Base-by-base conservation (phyloP, 1,140 invertebrate genomes). In the Callitettix versicolor region DNA sequence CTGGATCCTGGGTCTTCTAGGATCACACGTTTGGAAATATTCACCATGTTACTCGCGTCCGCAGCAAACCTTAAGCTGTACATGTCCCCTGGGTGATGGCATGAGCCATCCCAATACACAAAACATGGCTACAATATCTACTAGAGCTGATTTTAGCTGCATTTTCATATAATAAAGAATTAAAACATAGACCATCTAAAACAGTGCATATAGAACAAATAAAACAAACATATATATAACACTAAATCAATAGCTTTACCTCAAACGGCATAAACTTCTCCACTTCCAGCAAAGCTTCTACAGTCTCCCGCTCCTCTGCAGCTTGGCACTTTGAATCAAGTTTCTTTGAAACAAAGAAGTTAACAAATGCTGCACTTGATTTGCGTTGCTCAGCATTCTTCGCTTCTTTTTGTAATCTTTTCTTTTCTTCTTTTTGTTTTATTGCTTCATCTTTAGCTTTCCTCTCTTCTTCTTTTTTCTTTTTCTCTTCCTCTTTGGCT, bases 361-460 rank as follows among this genome's bases (percentile, higher is more conserved):
- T 14, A 7, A 55, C 40, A 56, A 58, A 44, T 20, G 33, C 42
- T 41, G 68, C 61, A 53, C 60, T 57, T 58, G 59, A 60, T 4
- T 60, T 44, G 58, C 68, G 66, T 63, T 72, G 71, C 26, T 76
- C 71, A 18, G 33, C 51, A 59, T 59, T 52, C 57, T 68, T 67
- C 15, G 61, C 55, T 36, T 67, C 59, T 18, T 64, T 61, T 61
- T 71, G 73, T 17, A 65, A 63, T n/a, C 62, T 61, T 62, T 86
- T 85, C 67, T 82, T 82, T 1, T 79, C 78, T 64, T 87, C 88
- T 55, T 81, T 78, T 63, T 84, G 85, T 65, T 82, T 81, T 62
- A 83, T 76, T 65, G 80, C 78, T 59, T 80, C 78, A 61, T 82
- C 76, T 54, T 76, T 62, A 59, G 73, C 79, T 60, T 79, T 7